Evolutionary conservation across 2,888 invertebrate genomes (phyloP).

Genomic region (Drosophila macrospina): DNA sequence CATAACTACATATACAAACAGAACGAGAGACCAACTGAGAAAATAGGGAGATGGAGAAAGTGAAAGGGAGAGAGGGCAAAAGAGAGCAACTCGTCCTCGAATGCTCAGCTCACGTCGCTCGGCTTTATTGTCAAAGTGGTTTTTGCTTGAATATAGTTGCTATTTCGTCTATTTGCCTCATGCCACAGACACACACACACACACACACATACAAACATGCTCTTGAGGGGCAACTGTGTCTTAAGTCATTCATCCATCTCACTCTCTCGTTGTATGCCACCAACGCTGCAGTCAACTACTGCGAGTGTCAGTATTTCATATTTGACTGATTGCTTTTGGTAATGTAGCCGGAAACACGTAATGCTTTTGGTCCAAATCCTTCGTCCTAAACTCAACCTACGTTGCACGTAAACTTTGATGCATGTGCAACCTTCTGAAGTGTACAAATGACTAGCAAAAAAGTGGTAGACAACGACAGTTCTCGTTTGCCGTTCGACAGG

Average conservation of each 20-base stretch:
- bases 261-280: conserved; percentile 34
- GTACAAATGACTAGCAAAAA: conserved; percentile 20
- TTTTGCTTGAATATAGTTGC: conserved; percentile 50
- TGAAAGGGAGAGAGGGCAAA: conserved; percentile 2
- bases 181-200: conserved; percentile 10
- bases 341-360: conserved; percentile 63
- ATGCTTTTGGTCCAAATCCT: conserved; percentile 21
- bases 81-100: conserved; percentile 55
- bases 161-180: conserved; percentile 23
- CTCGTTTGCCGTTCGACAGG: conserved; percentile 40
- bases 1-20: conserved; percentile 55
- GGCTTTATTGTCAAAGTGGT: conserved; percentile 67
- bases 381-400: conserved; percentile 9
- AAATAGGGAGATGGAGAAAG: background rate
- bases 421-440: conserved; percentile 39
- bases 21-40: background rate
- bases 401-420: conserved; percentile 43
- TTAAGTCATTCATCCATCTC: conserved; percentile 55
- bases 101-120: conserved; percentile 72
- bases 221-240: conserved; percentile 24
- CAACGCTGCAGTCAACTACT: conserved; percentile 58
- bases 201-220: background rate
- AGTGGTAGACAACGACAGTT: conserved; percentile 11
- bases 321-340: conserved; percentile 79
- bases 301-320: conserved; percentile 73